Base-by-base conservation (phyloP, 2,113 vertebrate species). In the Orthonyx spaldingii region DNA sequence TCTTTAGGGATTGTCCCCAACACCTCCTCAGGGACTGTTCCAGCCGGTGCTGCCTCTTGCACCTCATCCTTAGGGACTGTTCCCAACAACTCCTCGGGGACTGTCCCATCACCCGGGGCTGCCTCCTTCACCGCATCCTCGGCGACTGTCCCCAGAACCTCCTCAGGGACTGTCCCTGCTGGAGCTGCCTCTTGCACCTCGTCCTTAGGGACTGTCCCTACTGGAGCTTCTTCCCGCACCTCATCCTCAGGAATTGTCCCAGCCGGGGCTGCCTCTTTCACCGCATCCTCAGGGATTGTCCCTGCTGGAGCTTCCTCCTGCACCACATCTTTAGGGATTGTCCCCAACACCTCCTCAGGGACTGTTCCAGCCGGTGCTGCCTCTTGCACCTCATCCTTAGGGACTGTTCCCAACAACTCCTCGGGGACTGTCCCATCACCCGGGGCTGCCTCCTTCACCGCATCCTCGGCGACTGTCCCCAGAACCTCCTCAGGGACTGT, bases 171-270 rank as follows among this genome's bases (percentile, higher is more conserved):
- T 19, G 16, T 53, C 52, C 17, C 52, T 11, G 16, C 50, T 28
- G 17, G 16, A 9, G 17, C 28, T 32, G 28, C 52, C 28, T 53
- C 52, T 28, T 18, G 52, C 52, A 30, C 52, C 10, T 9, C 52
- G 32, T n/a, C n/a, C n/a, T 33, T 2, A 0, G n/a, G n/a, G 27
- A 47, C 0, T 37, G 33, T 46, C 53, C 12, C 37, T 13, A 19
- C 21, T 33, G 68, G 39, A 9, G 33, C n/a, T 9, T 11, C 28
- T 30, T 55, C 52, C 22, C 2, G 28, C 37, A 18, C 39, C 16
- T 3, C 37, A 5, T 57, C 37, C 17, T 50, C 14, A 1, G 12
- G 27, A 11, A 32, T 6, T 17, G 44, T 35, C 13, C n/a, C 7
- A n/a, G n/a, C n/a, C n/a, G n/a, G n/a, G n/a, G n/a, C n/a, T n/a